These are phyloP conservation scores for Podarcis siculus DNA, from an alignment of 2,797 vertebrate species.

Conservation along the genomic window DNA sequence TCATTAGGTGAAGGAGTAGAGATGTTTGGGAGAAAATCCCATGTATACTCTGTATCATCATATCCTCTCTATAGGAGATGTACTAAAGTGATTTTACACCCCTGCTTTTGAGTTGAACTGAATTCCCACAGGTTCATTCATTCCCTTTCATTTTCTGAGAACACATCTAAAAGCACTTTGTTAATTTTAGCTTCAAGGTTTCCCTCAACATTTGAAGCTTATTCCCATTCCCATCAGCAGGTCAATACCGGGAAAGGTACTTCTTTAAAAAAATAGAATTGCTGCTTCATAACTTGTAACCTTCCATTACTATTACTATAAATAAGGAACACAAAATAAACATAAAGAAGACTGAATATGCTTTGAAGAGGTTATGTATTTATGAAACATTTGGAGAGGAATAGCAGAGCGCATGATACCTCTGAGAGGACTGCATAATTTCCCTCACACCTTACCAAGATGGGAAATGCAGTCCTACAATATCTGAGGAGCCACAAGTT, in stretches of 20 bases:
- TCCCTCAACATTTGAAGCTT: slow-evolving; percentile 17
- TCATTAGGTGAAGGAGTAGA: no score
- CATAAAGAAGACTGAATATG: neutral
- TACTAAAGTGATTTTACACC: neutral
- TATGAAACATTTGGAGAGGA: neutral
- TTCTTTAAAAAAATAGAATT: neutral
- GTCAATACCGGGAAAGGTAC: neutral
- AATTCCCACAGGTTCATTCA: neutral
- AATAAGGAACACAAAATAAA: neutral
- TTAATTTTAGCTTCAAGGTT: slow-evolving; percentile 8
- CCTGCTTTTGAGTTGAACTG: neutral
- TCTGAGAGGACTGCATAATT: neutral
- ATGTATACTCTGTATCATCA: neutral
- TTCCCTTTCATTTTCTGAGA: neutral
- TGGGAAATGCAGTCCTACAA: no score
- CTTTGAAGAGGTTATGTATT: neutral
- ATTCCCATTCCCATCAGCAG: neutral
- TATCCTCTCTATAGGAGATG: neutral
- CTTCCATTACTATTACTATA: neutral
- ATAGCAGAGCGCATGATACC: neutral
- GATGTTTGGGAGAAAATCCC: neutral
- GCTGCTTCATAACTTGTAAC: neutral
- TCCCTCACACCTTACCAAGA: neutral
- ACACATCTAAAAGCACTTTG: neutral
- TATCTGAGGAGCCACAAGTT: no score